Percentiles rank a stretch among this genome's conserved stretches.
Evolutionary conservation across 2,113 vertebrate species (phyloP).

Genomic region (Rhombomys opimus): DNA sequence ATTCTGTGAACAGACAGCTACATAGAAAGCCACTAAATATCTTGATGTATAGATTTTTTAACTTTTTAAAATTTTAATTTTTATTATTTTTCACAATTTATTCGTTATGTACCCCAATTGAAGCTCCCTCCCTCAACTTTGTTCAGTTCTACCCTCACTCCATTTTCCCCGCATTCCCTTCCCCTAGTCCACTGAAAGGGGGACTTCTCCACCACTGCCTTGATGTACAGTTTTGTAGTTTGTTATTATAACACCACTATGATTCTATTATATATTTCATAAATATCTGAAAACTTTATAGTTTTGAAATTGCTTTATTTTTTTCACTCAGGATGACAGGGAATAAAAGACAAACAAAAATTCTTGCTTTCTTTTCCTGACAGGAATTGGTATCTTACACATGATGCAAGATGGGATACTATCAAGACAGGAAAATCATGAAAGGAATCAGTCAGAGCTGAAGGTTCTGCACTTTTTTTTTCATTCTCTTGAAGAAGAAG

Average conservation of each 20-base stretch:
- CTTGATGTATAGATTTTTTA: neutral
- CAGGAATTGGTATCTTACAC: neutral
- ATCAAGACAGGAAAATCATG: neutral
- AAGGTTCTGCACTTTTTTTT: neutral
- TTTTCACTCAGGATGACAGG: neutral
- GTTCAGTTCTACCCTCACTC: too few species aligned
- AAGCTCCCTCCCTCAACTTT: too few species aligned
- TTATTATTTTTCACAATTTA: too few species aligned
- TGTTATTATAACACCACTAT: neutral
- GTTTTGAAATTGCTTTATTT: slow-evolving; percentile 29
- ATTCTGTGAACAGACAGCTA: neutral
- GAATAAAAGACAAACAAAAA: slow-evolving; percentile 40
- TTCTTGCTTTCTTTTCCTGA: neutral
- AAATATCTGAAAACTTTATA: neutral
- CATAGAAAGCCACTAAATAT: neutral
- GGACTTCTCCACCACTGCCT: too few species aligned
- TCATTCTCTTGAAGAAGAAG: neutral
- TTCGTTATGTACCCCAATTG: too few species aligned
- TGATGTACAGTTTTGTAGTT: neutral
- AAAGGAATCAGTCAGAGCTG: neutral
- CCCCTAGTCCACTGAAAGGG: too few species aligned
- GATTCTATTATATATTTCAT: neutral
- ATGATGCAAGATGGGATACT: neutral
- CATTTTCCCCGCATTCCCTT: too few species aligned
- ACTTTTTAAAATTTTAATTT: too few species aligned